Conservation (phyloP, 1,140 invertebrate genomes). For the Physella acuta region DNA sequence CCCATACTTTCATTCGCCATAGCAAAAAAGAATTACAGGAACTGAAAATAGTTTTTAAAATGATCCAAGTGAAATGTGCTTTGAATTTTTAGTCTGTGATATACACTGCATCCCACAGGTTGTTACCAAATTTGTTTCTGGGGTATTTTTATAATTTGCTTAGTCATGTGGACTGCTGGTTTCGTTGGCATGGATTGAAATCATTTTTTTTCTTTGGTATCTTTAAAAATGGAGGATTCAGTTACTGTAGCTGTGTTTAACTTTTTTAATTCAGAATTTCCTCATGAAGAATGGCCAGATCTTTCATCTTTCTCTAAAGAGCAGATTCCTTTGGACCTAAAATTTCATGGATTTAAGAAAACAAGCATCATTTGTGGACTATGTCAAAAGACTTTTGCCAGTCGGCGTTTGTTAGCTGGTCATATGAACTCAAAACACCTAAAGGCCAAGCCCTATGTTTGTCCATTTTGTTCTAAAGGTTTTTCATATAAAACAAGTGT, state of each 20-base stretch:
- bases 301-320: constrained; percentile 10
- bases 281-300: constrained; percentile 9
- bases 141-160: too few species aligned
- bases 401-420: constrained; percentile 15
- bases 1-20: too few species aligned
- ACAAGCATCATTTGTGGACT: constrained; percentile 19
- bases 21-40: too few species aligned
- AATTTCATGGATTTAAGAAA: constrained; percentile 12
- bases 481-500: constrained; percentile 28
- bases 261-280: constrained; percentile 15
- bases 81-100: too few species aligned
- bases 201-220: too few species aligned
- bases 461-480: constrained; percentile 21
- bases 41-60: too few species aligned
- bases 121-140: too few species aligned
- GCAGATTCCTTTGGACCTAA: background rate
- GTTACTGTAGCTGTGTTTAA: constrained; percentile 8
- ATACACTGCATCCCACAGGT: too few species aligned
- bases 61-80: too few species aligned
- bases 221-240: too few species aligned
- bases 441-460: constrained; percentile 24
- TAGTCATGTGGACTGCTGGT: too few species aligned
- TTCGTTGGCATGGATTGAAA: too few species aligned
- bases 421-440: constrained; percentile 29
- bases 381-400: constrained; percentile 19